Evolutionary conservation across 2,888 invertebrate genomes (phyloP), one percentile per base, ranked within the genome.

Genomic region (Meteorus colon): DNA sequence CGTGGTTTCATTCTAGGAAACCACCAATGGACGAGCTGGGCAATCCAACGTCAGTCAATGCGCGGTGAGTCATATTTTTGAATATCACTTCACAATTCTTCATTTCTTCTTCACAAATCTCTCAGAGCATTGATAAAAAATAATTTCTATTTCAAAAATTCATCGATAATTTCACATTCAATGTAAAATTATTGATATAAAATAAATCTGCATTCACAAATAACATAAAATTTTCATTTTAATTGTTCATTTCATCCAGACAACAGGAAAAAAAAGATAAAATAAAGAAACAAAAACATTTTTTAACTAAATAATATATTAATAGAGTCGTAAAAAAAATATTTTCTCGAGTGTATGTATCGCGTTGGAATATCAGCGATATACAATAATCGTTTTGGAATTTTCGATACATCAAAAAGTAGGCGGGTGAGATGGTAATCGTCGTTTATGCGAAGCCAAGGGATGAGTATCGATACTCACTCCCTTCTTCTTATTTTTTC

Each of bases 21-120:
- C 96, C 96, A 84, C 93, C 96, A 80, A 95, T 96, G 91, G 96
- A 96, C 90, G 96, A 96, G 88, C 95, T 95, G 86, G 94, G 94
- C 82, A 96, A 95, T 88, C 94, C 96, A 75, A 94, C 95, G 80
- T 96, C 96, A 83, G 96, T 96, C 86, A 96, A 96, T 91, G 95
- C 95, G 88, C 95, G 96, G 96, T 96, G 92, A 95, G 96, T 95
- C 88, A 75, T 51, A 16, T n/a, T 12, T 41, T 41, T 41, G 1
- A 41, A 41, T 12, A 41, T 41, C 8, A 2, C 12, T 41, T 41
- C 8, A 34, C 8, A 34, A 6, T 34, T 34, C 0, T 34, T 34
- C 8, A 34, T 34, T 34, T 34, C 8, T 34, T 34, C 8, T 34
- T 34, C 8, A 24, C 24, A 24, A 24, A 24, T 24, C 1, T 24